phyloP scores from a whole-genome alignment of 35 echinoderm and acorn worm genomes.

The Lytechinus variegatus region DNA sequence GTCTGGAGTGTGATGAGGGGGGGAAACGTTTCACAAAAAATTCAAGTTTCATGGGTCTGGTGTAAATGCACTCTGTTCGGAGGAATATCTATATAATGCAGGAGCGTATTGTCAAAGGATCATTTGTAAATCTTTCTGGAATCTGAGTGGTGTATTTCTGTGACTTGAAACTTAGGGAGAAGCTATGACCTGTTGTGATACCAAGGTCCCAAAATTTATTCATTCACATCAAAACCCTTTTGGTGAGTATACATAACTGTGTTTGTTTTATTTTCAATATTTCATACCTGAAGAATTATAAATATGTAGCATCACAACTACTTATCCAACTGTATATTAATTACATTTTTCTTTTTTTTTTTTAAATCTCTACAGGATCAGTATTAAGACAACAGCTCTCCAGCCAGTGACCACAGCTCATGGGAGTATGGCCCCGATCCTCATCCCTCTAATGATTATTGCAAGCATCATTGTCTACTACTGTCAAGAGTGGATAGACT shows the following conservation, averaged over 20 bases:
- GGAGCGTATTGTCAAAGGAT: neutral
- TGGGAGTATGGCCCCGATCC: conserved; percentile 33
- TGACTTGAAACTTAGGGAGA: neutral
- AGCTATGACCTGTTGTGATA: neutral
- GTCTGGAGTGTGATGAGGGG: neutral
- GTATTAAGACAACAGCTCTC: neutral
- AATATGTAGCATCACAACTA: neutral
- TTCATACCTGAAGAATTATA: neutral
- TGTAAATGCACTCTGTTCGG: neutral
- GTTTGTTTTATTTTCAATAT: neutral
- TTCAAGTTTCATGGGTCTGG: neutral
- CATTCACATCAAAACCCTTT: neutral
- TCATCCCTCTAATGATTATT: conserved; percentile 53
- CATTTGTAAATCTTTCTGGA: neutral
- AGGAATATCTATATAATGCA: conserved; percentile 1
- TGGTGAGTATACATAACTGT: neutral
- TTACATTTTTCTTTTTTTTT: neutral
- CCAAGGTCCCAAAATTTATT: neutral
- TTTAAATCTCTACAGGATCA: neutral
- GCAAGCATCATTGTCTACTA: conserved; percentile 74
- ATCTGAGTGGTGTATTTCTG: neutral
- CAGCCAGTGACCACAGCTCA: neutral
- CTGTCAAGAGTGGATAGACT: conserved; percentile 71
- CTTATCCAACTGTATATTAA: neutral
- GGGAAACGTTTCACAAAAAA: neutral